Evolutionary conservation across 2,113 vertebrate genomes (phyloP).

Genomic region (Gracilinanus agilis): DNA sequence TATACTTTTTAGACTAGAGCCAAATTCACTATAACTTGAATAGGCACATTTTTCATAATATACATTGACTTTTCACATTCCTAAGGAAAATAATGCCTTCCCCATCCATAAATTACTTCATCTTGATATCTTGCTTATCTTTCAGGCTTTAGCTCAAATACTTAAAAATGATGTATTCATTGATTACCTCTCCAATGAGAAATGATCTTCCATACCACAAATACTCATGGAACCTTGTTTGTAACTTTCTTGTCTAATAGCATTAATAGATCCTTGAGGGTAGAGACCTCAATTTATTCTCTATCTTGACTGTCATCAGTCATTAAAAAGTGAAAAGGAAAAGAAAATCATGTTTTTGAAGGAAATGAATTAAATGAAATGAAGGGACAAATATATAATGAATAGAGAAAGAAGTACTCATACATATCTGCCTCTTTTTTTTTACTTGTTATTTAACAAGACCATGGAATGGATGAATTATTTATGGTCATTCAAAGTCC

Average conservation of each 20-base stretch:
- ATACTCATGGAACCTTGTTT: not conserved
- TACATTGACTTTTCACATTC: not conserved
- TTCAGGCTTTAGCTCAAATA: not conserved
- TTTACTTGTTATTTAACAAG: slow-evolving; percentile 47
- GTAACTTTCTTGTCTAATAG: not conserved
- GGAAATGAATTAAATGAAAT: slow-evolving; percentile 42
- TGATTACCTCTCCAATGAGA: not conserved
- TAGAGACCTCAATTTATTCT: not conserved
- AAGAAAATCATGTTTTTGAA: slow-evolving; percentile 30
- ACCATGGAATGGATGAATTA: slow-evolving; percentile 54
- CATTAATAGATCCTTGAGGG: not conserved
- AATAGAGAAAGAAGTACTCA: not conserved
- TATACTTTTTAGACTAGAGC: not conserved
- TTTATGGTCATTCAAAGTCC: slow-evolving; percentile 62
- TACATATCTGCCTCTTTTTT: slow-evolving; percentile 58
- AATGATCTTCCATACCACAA: not conserved
- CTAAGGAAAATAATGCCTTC: not conserved
- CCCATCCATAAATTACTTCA: not conserved
- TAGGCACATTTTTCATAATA: not conserved
- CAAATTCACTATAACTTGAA: not conserved
- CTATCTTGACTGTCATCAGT: not conserved
- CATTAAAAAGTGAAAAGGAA: slow-evolving; percentile 33
- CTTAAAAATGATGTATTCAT: not conserved
- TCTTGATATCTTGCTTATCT: not conserved
- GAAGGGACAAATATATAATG: slow-evolving; percentile 36